Conservation (phyloP, 2,113 vertebrate genomes). For the Perca flavescens region DNA sequence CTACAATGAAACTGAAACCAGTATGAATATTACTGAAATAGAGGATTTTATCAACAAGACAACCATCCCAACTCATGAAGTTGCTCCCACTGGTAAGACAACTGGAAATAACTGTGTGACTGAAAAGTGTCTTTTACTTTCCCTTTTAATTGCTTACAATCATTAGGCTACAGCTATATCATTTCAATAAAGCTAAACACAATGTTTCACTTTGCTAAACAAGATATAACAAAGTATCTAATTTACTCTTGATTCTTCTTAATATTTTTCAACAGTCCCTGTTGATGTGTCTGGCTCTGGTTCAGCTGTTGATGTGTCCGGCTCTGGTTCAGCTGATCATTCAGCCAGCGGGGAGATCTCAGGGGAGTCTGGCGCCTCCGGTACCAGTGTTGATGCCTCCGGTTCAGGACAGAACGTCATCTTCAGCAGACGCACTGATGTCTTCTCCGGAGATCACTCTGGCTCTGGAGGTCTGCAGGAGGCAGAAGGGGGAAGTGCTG, state of each 20-base stretch:
- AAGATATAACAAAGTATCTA: not conserved
- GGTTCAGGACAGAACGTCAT: slow-evolving; percentile 65
- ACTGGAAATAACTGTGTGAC: not conserved
- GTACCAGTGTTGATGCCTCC: slow-evolving; percentile 60
- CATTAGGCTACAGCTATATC: not conserved
- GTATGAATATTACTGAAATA: slow-evolving; percentile 30
- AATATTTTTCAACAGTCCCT: slow-evolving; percentile 66
- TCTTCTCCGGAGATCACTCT: slow-evolving; percentile 67
- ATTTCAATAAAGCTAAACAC: not conserved
- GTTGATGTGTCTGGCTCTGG: slow-evolving; percentile 72
- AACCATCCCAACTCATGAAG: slow-evolving; percentile 13
- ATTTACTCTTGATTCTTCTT: slow-evolving; percentile 24
- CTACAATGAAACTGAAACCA: slow-evolving; percentile 61
- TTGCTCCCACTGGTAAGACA: slow-evolving; percentile 55
- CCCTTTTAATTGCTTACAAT: too few species aligned
- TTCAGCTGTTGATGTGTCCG: slow-evolving; percentile 69
- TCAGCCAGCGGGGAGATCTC: slow-evolving; percentile 77
- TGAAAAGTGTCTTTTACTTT: not conserved
- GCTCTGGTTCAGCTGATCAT: slow-evolving; percentile 67
- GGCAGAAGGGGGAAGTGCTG: slow-evolving; percentile 58
- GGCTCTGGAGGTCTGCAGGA: slow-evolving; percentile 67
- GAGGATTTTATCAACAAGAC: slow-evolving; percentile 57
- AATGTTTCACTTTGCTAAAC: not conserved
- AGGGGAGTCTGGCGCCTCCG: slow-evolving; percentile 29
- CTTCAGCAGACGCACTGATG: slow-evolving; percentile 47